Percentiles rank a stretch among this genome's conserved stretches.
phyloP scores from a whole-genome alignment of 2,888 invertebrate genomes.

The Meandrusa payeni region DNA sequence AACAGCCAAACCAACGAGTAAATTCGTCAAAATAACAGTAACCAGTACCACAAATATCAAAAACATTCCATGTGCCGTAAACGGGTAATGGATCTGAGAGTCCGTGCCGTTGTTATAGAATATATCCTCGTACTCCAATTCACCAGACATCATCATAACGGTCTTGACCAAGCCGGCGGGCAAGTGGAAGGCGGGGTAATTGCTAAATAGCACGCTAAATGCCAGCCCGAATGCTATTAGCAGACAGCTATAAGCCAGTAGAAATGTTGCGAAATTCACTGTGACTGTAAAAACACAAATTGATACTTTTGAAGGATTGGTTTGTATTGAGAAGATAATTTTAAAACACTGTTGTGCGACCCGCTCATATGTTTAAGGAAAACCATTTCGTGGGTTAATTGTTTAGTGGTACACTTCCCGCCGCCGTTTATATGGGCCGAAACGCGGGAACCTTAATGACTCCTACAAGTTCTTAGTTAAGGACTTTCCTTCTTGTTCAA shows the following conservation, averaged over 20 bases:
- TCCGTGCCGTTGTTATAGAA: slow-evolving; percentile 82
- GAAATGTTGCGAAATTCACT: slow-evolving; percentile 90
- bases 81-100: slow-evolving; percentile 82
- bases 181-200: slow-evolving; percentile 87
- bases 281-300: slow-evolving; percentile 80
- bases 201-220: slow-evolving; percentile 90
- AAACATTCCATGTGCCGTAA: slow-evolving; percentile 88
- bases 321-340: no score
- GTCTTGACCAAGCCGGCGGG: slow-evolving; percentile 86
- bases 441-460: no score
- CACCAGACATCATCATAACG: slow-evolving; percentile 94
- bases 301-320: no score
- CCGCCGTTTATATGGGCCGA: no score
- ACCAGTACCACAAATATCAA: slow-evolving; percentile 88
- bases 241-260: slow-evolving; percentile 89
- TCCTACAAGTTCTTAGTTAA: no score
- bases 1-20: slow-evolving; percentile 92
- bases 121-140: slow-evolving; percentile 91
- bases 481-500: no score
- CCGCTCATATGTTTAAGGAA: no score
- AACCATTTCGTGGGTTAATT: no score
- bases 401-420: no score
- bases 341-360: no score
- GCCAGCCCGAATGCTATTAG: slow-evolving; percentile 90
- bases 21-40: slow-evolving; percentile 90